Conservation (phyloP, 2,888 invertebrate species). For the Eilema caniola region DNA sequence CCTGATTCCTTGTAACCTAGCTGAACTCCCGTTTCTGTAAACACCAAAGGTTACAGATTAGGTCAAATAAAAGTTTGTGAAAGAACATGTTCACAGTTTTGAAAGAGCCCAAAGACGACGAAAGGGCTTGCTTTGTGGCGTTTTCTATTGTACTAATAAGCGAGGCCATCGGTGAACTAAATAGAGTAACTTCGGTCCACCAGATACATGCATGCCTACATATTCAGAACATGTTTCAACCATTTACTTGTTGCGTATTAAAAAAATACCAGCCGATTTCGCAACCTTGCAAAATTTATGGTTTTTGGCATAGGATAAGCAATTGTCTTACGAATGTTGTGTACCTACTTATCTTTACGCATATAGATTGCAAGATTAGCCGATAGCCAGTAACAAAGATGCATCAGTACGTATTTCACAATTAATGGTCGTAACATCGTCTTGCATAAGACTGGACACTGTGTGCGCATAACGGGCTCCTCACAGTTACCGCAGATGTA, state of each 20-base stretch:
- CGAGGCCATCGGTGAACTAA: neutral
- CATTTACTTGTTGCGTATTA: neutral
- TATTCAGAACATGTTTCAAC: conserved; percentile 5
- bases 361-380: conserved; percentile 40
- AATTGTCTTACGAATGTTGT: neutral
- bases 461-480: conserved; percentile 28
- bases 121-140: neutral
- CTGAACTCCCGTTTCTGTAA: too few relatives aligned
- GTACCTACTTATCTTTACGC: conserved; percentile 7
- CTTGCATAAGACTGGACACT: conserved; percentile 52
- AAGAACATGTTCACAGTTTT: neutral
- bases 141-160: neutral
- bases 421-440: conserved; percentile 48
- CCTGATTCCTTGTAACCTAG: too few relatives aligned
- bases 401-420: conserved; percentile 48
- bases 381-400: conserved; percentile 33
- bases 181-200: neutral
- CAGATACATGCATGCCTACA: neutral
- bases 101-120: neutral
- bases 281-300: conserved; percentile 3
- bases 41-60: too few relatives aligned
- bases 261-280: neutral
- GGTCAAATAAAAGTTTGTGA: neutral
- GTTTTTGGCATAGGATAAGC: conserved; percentile 3
- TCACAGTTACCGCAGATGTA: conserved; percentile 34